These are phyloP conservation scores for Platysteira castanea DNA, from an alignment of 2,113 vertebrate genomes.

Conservation along the genomic window DNA sequence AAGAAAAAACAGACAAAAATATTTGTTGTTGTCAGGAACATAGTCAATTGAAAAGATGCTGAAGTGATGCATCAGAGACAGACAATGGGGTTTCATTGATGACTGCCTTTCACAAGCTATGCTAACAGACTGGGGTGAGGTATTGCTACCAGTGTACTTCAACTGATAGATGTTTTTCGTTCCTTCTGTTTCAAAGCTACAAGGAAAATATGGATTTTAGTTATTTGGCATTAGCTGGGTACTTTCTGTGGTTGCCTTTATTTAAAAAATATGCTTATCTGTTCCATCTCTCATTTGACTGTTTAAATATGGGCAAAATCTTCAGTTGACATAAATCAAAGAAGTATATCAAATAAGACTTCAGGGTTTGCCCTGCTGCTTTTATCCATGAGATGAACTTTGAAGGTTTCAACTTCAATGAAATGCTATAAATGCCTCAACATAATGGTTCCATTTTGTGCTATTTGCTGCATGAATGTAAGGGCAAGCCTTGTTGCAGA, in stretches of 20 bases:
- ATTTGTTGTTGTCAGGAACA: neutral
- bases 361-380: neutral
- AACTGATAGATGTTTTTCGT: neutral
- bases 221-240: neutral
- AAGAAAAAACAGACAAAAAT: neutral
- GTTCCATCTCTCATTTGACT: neutral
- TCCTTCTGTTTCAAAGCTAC: neutral
- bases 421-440: neutral
- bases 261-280: neutral
- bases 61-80: neutral
- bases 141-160: neutral
- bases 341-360: neutral
- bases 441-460: neutral
- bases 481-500: neutral
- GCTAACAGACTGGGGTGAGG: neutral
- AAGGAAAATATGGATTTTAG: neutral
- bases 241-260: neutral
- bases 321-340: neutral
- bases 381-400: neutral
- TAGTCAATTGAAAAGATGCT: neutral
- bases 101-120: neutral
- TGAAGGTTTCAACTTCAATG: neutral
- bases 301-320: neutral
- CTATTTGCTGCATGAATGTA: neutral
- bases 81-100: neutral